Conservation (phyloP, 2,113 vertebrate genomes). For the Nettapus auritus region DNA sequence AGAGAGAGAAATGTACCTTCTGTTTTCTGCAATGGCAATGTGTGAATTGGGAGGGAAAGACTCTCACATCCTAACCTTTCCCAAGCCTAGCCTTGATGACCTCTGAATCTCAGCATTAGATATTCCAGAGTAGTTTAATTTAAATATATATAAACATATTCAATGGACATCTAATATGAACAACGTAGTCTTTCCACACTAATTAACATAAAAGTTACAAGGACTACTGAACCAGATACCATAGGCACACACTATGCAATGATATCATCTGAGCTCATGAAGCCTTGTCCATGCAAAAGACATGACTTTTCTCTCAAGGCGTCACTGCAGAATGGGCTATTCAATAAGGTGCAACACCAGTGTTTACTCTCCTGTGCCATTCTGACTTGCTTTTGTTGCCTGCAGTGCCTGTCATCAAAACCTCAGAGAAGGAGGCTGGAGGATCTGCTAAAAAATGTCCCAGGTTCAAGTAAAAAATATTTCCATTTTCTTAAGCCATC, state of each 20-base stretch:
- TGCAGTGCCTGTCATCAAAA: neutral
- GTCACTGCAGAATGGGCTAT: neutral
- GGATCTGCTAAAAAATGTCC: neutral
- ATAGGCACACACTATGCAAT: neutral
- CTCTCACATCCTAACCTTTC: neutral
- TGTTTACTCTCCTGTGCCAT: neutral
- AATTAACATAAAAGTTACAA: conserved; percentile 53
- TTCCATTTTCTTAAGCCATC: neutral
- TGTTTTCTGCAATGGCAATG: neutral
- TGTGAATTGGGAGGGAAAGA: neutral
- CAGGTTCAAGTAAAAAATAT: neutral
- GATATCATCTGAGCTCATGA: conserved; percentile 29
- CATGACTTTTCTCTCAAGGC: neutral
- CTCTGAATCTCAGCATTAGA: neutral
- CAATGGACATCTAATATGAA: neutral
- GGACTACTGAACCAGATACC: neutral
- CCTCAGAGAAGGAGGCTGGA: neutral
- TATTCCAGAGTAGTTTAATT: neutral
- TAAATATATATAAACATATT: neutral
- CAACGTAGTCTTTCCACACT: neutral
- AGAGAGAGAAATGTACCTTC: neutral
- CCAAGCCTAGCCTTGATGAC: neutral
- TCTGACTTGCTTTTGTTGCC: neutral
- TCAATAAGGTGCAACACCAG: neutral
- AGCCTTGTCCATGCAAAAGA: neutral